Evolutionary conservation across 92 coral and sea anemone genomes (phyloP).

Genomic region (Zoanthus gigantus): DNA sequence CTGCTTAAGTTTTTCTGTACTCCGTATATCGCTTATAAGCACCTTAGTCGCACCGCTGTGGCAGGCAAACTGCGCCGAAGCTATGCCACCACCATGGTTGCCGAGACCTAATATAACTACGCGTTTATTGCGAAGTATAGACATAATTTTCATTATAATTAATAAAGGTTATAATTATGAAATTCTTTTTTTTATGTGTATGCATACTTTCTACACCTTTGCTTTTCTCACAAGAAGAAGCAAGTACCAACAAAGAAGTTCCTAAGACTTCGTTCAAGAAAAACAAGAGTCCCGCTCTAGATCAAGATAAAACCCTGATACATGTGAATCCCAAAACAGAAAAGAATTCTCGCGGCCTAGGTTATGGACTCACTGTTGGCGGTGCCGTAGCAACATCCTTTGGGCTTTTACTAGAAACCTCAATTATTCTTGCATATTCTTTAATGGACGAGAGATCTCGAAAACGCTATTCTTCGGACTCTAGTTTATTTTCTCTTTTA

Average conservation of each 20-base stretch:
- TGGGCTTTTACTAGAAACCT: neutral
- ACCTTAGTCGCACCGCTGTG: neutral
- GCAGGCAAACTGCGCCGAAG: neutral
- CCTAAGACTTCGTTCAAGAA: neutral
- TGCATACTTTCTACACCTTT: neutral
- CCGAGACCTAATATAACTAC: neutral
- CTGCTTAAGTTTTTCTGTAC: neutral
- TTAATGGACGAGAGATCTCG: neutral
- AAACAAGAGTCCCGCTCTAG: neutral
- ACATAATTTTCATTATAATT: neutral
- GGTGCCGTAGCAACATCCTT: neutral
- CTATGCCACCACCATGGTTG: neutral
- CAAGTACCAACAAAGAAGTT: neutral
- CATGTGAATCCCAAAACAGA: neutral
- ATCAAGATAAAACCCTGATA: neutral
- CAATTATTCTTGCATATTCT: neutral
- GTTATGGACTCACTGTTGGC: neutral
- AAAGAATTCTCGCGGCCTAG: neutral
- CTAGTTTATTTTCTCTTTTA: neutral
- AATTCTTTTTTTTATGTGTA: neutral
- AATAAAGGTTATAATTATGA: neutral
- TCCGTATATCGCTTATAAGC: neutral
- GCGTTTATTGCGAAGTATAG: neutral
- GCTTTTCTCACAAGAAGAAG: neutral
- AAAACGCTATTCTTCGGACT: neutral